phyloP scores from a whole-genome alignment of 2,888 invertebrate genomes.

The Amiota mariae region DNA sequence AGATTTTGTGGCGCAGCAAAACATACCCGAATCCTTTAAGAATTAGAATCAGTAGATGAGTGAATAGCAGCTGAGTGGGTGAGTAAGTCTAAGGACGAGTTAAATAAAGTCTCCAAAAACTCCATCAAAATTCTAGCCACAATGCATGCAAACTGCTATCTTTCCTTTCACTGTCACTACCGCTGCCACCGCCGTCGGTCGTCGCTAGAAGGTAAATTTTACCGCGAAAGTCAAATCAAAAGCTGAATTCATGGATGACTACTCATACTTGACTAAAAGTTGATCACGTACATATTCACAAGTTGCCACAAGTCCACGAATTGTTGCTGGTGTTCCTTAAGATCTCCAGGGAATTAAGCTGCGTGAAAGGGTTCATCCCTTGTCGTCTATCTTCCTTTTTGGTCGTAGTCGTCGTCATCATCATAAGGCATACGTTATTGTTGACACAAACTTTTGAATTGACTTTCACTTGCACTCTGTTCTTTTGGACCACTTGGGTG shows the following conservation, averaged over 20 bases:
- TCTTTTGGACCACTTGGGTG: too few species aligned
- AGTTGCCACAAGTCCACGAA: background rate
- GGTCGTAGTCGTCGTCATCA: too few species aligned
- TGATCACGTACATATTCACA: conserved; percentile 8
- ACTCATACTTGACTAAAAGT: background rate
- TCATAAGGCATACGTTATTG: conserved; percentile 39
- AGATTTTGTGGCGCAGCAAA: conserved; percentile 56
- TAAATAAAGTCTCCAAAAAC: conserved; percentile 40
- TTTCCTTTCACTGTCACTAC: background rate
- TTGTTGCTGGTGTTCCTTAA: background rate
- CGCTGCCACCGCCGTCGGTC: background rate
- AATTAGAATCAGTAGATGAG: conserved; percentile 41
- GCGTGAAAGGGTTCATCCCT: conserved; percentile 54
- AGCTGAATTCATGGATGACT: conserved; percentile 30
- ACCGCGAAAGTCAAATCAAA: conserved; percentile 31
- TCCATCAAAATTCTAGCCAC: conserved; percentile 71
- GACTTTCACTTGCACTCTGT: conserved; percentile 47
- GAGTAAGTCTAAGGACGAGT: background rate
- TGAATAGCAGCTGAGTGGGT: too few species aligned
- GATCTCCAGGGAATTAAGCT: conserved; percentile 49
- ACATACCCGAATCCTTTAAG: conserved; percentile 47
- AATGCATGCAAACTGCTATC: conserved; percentile 47
- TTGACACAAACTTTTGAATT: conserved; percentile 68
- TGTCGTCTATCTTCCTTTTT: too few species aligned
- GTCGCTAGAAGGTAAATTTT: background rate